Evolutionary conservation across 2,113 vertebrate genomes (phyloP).

Genomic region (Hiodon tergisus): DNA sequence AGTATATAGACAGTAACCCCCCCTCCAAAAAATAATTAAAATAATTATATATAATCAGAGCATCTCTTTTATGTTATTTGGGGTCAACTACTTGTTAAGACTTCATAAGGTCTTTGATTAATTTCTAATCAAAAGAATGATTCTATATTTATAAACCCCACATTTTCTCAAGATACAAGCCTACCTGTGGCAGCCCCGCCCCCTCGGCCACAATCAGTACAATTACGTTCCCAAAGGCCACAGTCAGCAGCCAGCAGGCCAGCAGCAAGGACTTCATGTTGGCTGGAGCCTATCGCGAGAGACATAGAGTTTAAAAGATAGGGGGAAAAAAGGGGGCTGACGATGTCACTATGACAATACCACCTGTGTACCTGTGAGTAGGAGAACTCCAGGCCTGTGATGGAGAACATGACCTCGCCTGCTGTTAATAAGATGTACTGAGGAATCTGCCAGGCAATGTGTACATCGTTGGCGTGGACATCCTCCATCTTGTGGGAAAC

Average conservation of each 20-base stretch:
- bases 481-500: conserved; percentile 65
- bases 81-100: too few relatives aligned
- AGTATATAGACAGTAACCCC: too few relatives aligned
- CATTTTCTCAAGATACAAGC: not conserved
- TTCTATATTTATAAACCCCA: too few relatives aligned
- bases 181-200: conserved; percentile 85
- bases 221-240: conserved; percentile 88
- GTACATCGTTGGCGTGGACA: conserved; percentile 71
- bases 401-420: conserved; percentile 94
- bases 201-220: conserved; percentile 88
- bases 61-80: too few relatives aligned
- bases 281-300: conserved; percentile 74
- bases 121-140: too few relatives aligned
- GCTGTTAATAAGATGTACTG: conserved; percentile 82
- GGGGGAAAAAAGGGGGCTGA: not conserved
- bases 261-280: conserved; percentile 97
- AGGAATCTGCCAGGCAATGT: conserved; percentile 88
- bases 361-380: conserved; percentile 83
- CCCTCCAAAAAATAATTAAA: too few relatives aligned
- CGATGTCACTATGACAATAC: not conserved
- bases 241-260: conserved; percentile 90
- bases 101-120: too few relatives aligned
- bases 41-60: too few relatives aligned
- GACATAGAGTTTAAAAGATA: not conserved
- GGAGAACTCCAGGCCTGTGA: conserved; percentile 95